Evolutionary conservation across 2,113 vertebrate genomes (phyloP), one percentile per base, ranked within the genome.

Genomic region (Amphiprion ocellaris): DNA sequence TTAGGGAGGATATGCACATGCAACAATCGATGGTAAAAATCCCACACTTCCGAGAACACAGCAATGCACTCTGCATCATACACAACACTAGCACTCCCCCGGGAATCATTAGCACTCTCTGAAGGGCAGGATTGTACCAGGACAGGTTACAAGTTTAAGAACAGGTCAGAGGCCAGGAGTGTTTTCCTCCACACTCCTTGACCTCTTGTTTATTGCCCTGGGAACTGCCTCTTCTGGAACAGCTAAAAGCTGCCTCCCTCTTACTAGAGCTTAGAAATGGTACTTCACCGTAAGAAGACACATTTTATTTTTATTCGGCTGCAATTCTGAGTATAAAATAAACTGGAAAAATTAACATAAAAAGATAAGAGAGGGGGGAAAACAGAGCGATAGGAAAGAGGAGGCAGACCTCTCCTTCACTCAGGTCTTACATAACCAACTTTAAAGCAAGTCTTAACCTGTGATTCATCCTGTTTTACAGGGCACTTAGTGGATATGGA

Each of bases 401-500:
- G 24, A 28, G 16, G 76, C 46, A 60, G 52, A 64, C 60, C 49
- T 76, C 56, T 17, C 23, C 33, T 50, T 83, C 55, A 1, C 28
- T 67, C 1, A 0, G 46, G 69, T 66, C 85, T 88, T 88, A 69
- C 74, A 77, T 82, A 89, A 89, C 56, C 10, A 8, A 70, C 79
- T 79, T 86, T 83, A 80, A 54, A 77, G 80, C 76, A 37, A n/a
- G 56, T 63, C 70, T 80, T 82, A 86, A 86, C 81, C 72, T 78
- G 82, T 86, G 87, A 90, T 89, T 88, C 74, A 87, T 89, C 60
- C 71, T 74, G 64, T 84, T 91, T 90, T 90, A 91, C 86, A 53
- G 87, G 86, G 83, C 92, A 92, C 89, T 93, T 92, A 93, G 80
- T 74, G 72, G 81, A 83, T 89, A 91, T 92, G 85, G 92, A 93